Evolutionary conservation across 2,113 vertebrate genomes (phyloP).

Genomic region (Oenanthe oenanthe): DNA sequence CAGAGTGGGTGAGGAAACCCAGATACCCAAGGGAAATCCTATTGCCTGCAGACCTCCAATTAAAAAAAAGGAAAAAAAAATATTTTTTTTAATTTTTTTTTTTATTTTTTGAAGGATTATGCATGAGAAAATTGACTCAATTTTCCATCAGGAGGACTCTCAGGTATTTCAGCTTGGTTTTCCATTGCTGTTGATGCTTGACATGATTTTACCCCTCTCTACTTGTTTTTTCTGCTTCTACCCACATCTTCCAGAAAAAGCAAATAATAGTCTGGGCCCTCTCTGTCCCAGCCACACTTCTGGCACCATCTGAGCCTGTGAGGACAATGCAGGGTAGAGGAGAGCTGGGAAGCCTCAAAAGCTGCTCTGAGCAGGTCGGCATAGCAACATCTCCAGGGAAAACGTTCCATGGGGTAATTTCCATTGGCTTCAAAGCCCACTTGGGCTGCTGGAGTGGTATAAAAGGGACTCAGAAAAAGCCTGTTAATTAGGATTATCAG

Average conservation of each 20-base stretch:
- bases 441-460: conserved; percentile 29
- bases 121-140: neutral
- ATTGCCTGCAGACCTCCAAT: neutral
- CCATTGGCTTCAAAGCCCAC: conserved; percentile 26
- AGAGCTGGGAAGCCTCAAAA: neutral
- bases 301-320: neutral
- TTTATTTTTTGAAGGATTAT: neutral
- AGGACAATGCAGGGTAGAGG: neutral
- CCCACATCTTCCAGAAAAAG: neutral
- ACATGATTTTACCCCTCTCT: neutral
- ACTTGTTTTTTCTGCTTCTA: neutral
- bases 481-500: conserved; percentile 47
- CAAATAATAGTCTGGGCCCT: neutral
- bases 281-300: neutral
- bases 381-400: conserved; percentile 59
- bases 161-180: neutral
- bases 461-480: conserved; percentile 40
- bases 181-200: neutral
- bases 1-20: neutral
- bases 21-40: neutral
- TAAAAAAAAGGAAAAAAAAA: neutral
- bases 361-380: conserved; percentile 28
- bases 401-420: conserved; percentile 44
- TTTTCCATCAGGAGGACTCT: neutral
- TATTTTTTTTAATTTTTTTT: too few relatives aligned